Percentiles rank a stretch among this genome's conserved stretches.
phyloP scores from a whole-genome alignment of 2,888 invertebrate genomes.

The Himalopsyche anomala region DNA sequence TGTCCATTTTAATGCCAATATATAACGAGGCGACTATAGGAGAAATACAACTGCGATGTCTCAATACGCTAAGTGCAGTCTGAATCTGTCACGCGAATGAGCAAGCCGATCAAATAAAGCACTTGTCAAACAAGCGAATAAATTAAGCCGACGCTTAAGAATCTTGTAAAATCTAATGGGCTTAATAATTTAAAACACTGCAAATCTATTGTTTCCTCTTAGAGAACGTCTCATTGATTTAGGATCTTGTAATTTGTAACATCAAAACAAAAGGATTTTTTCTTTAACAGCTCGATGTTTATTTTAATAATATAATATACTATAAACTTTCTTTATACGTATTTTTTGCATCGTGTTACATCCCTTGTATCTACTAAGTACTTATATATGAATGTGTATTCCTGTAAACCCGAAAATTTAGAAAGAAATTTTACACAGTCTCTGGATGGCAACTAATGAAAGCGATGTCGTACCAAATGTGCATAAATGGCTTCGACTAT shows the following conservation, averaged over 20 bases:
- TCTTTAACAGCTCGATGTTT: neutral
- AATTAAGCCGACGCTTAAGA: constrained; percentile 46
- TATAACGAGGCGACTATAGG: neutral
- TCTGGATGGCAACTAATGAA: too few species aligned
- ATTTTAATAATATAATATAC: too few species aligned
- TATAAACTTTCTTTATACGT: too few species aligned
- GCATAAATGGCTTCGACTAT: too few species aligned
- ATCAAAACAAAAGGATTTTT: neutral
- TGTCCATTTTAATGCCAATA: neutral
- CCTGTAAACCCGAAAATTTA: too few species aligned
- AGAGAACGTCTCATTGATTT: neutral
- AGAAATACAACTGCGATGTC: constrained; percentile 52
- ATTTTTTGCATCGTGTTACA: too few species aligned
- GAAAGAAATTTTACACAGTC: too few species aligned
- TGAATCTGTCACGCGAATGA: constrained; percentile 60
- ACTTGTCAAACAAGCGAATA: constrained; percentile 57
- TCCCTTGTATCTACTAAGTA: too few species aligned
- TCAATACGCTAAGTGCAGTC: constrained; percentile 58
- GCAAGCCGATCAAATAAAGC: constrained; percentile 55
- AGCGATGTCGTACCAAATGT: too few species aligned
- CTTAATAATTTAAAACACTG: constrained; percentile 14
- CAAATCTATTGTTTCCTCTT: constrained; percentile 28
- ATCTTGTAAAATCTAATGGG: constrained; percentile 59
- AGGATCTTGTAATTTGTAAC: neutral
- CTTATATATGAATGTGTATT: too few species aligned